Evolutionary conservation across 2,888 invertebrate genomes (phyloP).

Genomic region (Erebia palarica): DNA sequence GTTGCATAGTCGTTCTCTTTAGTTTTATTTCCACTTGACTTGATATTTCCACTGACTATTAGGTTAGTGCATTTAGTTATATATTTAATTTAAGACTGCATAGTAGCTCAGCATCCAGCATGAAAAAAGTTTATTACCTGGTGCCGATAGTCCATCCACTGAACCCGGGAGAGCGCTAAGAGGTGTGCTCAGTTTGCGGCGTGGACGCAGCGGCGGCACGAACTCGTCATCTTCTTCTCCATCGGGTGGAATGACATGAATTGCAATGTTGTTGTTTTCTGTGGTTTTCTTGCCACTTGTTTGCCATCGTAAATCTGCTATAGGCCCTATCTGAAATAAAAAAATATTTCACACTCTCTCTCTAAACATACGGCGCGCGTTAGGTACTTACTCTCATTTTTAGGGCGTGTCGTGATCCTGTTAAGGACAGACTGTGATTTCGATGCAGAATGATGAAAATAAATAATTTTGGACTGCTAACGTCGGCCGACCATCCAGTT

Average conservation of each 20-base stretch:
- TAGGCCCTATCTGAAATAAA: slow-evolving; percentile 66
- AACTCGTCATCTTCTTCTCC: slow-evolving; percentile 69
- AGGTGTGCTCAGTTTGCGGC: slow-evolving; percentile 73
- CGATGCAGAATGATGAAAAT: too few relatives aligned
- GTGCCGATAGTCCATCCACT: slow-evolving; percentile 55
- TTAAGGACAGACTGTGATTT: too few relatives aligned
- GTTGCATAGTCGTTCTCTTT: too few relatives aligned
- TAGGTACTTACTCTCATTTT: too few relatives aligned
- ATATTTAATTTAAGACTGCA: too few relatives aligned
- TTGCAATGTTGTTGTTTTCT: slow-evolving; percentile 67
- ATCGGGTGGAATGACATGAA: slow-evolving; percentile 77
- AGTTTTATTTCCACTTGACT: too few relatives aligned
- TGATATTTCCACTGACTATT: too few relatives aligned
- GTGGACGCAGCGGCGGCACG: slow-evolving; percentile 61
- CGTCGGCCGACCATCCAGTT: too few relatives aligned
- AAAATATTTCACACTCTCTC: neutral
- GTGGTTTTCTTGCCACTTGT: slow-evolving; percentile 51
- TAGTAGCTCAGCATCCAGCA: neutral
- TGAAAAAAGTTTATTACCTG: slow-evolving; percentile 45
- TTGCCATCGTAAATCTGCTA: slow-evolving; percentile 67
- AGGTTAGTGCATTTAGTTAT: too few relatives aligned
- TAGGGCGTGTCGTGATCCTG: too few relatives aligned
- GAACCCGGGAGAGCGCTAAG: slow-evolving; percentile 61
- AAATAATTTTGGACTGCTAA: too few relatives aligned
- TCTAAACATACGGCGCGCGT: too few relatives aligned